Base-by-base conservation (phyloP, 2,797 vertebrate genomes). In the Pseudochirops corinnae region DNA sequence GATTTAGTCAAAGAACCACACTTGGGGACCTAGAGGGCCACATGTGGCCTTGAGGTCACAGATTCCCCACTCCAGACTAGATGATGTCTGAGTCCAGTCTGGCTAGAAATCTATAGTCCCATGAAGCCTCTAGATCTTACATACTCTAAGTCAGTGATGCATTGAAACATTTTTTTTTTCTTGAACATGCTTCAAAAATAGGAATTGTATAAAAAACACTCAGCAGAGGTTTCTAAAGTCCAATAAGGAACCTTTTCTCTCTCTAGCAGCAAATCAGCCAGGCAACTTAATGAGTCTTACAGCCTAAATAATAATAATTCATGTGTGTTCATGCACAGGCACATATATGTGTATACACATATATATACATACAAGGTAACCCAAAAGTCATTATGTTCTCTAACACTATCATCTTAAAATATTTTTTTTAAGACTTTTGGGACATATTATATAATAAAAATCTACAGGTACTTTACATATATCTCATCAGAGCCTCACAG, bases 191-290 rank as follows among this genome's bases (percentile, higher is more conserved):
- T 94, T 21, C 39, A 67, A 52, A 28, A 96, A 82, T 3, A n/a
- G 12, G 3, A 94, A 96, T 57, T 93, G 52, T 9, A 31, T 95
- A 93, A 93, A 53, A 93, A 94, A 21, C 56, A 56, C 82, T 94
- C 74, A 91, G n/a, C 60, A 90, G 87, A 94, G 24, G 57, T 95
- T 91, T 91, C 53, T 96, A 90, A 97, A 96, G 95, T 97, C 56
- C 29, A 67, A 52, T 92, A 58, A 91, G 0, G 46, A 31, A 50
- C 52, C 28, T 52, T 92, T 94, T 95, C 57, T 55, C 94, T 11
- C 53, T 46, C 33, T 50, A 95, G 57, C 94, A 95, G 93, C 0
- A 97, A 46, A 91, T 94, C 1, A 94, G 95, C 92, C 56, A 33
- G 96, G 95, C 24, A 95, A 67, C 55, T 93, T 67, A 55, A 91